Percentiles rank a stretch among this genome's conserved stretches.
phyloP scores from a whole-genome alignment of 2,797 vertebrate genomes.

The Cryptoprocta ferox region DNA sequence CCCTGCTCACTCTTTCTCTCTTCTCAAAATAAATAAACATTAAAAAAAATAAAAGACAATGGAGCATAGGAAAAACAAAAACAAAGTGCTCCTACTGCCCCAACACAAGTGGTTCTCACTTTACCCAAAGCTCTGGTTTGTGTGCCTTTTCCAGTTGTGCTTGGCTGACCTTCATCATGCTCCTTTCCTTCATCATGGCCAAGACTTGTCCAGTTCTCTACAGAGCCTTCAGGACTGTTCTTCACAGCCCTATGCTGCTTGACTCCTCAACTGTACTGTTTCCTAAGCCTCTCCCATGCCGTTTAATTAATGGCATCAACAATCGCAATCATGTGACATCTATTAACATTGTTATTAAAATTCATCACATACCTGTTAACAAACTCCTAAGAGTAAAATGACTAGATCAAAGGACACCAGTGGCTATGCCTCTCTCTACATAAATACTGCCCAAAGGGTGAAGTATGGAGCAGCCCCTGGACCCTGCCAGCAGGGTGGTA shows the following conservation, averaged over 20 bases:
- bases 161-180: background rate
- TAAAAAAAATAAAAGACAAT: background rate
- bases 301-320: background rate
- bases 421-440: background rate
- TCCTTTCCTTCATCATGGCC: background rate
- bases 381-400: slow-evolving; percentile 26
- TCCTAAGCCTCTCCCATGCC: background rate
- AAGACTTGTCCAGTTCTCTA: background rate
- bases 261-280: background rate
- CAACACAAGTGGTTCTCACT: background rate
- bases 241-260: background rate
- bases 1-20: too few species aligned
- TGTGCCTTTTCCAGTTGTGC: background rate
- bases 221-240: background rate
- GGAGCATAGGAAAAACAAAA: background rate
- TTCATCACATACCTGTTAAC: background rate
- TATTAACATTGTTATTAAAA: background rate
- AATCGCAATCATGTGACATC: background rate
- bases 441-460: background rate
- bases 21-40: too few species aligned
- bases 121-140: background rate
- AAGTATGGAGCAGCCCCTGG: background rate
- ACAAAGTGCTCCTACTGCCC: background rate
- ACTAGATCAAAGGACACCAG: background rate
- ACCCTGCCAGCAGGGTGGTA: background rate